A percentile compares a stretch with the other conserved stretches of the same genome.
Conservation (phyloP, 2,797 vertebrate genomes). For the Centropyge bicolor region DNA sequence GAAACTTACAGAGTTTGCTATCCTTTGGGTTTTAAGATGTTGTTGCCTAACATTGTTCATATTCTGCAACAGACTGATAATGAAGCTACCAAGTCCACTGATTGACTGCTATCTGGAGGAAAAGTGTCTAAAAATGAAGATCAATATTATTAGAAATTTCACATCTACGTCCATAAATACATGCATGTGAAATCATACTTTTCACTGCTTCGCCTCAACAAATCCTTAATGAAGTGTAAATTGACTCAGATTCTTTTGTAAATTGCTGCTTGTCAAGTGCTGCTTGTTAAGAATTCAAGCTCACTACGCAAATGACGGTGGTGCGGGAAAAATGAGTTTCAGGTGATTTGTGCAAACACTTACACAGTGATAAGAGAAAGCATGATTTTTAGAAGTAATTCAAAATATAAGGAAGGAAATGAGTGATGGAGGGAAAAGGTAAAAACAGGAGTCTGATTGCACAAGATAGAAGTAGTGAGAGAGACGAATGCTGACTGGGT, state of each 20-base stretch:
- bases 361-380: neutral
- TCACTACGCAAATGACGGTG: neutral
- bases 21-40: conserved; percentile 1
- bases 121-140: neutral
- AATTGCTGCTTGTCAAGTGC: neutral
- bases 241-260: neutral
- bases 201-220: neutral
- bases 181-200: neutral
- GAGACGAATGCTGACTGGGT: conserved; percentile 27
- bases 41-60: conserved; percentile 11
- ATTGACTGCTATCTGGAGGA: neutral
- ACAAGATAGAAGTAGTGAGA: conserved; percentile 5
- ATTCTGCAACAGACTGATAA: neutral
- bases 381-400: neutral
- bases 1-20: neutral
- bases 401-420: neutral
- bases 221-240: neutral
- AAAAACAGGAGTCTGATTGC: neutral
- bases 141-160: neutral
- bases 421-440: neutral
- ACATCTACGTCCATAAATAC: neutral
- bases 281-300: neutral
- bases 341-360: neutral
- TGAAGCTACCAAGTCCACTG: neutral
- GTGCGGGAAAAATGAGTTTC: neutral